Evolutionary conservation across 1,140 invertebrate genomes (phyloP).

Genomic region (Probaryconus sp.): DNA sequence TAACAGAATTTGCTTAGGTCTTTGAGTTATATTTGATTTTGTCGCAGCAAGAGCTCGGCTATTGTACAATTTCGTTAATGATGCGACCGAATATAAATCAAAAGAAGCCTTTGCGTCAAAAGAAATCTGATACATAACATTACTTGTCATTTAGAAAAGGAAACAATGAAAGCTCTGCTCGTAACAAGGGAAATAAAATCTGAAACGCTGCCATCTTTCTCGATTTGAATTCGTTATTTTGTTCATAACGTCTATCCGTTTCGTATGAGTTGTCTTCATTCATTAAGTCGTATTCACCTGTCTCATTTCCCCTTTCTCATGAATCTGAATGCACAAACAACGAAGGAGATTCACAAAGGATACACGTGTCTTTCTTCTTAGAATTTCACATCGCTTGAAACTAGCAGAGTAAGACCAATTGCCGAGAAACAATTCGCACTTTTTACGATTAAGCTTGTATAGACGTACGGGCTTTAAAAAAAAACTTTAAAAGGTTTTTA

Average conservation of each 20-base stretch:
- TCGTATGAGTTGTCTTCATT: slow-evolving; percentile 51
- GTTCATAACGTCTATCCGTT: slow-evolving; percentile 42
- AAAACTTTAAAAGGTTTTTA: slow-evolving; percentile 54
- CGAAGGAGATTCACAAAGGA: slow-evolving; percentile 52
- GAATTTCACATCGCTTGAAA: slow-evolving; percentile 50
- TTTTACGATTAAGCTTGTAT: slow-evolving; percentile 55
- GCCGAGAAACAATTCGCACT: slow-evolving; percentile 59
- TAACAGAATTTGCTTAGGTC: slow-evolving; percentile 21
- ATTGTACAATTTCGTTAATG: slow-evolving; percentile 53
- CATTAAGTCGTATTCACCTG: slow-evolving; percentile 52
- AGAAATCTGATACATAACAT: slow-evolving; percentile 46
- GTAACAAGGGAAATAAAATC: slow-evolving; percentile 41
- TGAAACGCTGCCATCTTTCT: slow-evolving; percentile 35
- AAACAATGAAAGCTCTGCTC: slow-evolving; percentile 22
- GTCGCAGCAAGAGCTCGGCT: slow-evolving; percentile 6
- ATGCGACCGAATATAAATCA: slow-evolving; percentile 45
- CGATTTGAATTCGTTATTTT: slow-evolving; percentile 41
- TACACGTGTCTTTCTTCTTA: slow-evolving; percentile 56
- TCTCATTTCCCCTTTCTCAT: slow-evolving; percentile 53
- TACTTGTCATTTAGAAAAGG: slow-evolving; percentile 37
- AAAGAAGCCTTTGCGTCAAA: slow-evolving; percentile 42
- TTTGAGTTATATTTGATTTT: slow-evolving; percentile 52
- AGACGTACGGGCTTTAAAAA: slow-evolving; percentile 24
- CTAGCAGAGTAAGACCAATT: slow-evolving; percentile 59
- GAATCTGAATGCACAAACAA: slow-evolving; percentile 47